Evolutionary conservation across 53 echinoderm and acorn worm species (phyloP), one percentile per base, ranked within the genome.

Genomic region (Astropecten irregularis): DNA sequence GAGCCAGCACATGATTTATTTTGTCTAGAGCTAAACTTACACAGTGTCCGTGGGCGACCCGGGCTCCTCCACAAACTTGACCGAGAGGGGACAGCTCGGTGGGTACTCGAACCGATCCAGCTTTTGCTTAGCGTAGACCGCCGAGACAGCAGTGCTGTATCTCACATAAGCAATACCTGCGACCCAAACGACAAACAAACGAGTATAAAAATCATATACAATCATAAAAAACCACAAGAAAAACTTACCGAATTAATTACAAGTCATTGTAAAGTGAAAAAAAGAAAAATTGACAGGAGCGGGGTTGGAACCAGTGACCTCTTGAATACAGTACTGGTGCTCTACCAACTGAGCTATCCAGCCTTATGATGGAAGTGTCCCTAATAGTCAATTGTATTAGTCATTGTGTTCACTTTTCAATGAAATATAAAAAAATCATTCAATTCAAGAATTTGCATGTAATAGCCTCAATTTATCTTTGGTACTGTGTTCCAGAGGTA

Each of bases 51-150:
- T 76, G 1, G 77, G 62, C 2, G 70, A 73, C 16, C 73, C 86
- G 19, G 69, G 71, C 47, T 93, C 93, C 38, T 93, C 93, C 8
- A 84, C 83, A 55, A 90, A 87, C 66, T 84, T 90, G 57, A 93
- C 87, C 35, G 69, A 70, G 73, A 93, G 84, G 20, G 93, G 93
- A 30, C 84, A 91, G 4, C 91, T 92, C 0, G 91, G 93, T 35
- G 93, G 96, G 76, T 89, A 96, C 77, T 93, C 93, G 68, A 96
- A 93, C 32, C 90, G 91, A 51, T 96, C 87, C 35, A 96, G 67
- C 70, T 93, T 96, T 68, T 89, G 83, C 46, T 91, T 96, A 7
- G 93, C 93, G 39, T 89, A 96, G 11, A 93, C 85, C 1, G 96
- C 93, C 4, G 89, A 89, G 5, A 89, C 68, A 18, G 91, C 84